These are phyloP conservation scores for Melitaea athalia DNA, from an alignment of 2,888 invertebrate species.

Conservation along the genomic window DNA sequence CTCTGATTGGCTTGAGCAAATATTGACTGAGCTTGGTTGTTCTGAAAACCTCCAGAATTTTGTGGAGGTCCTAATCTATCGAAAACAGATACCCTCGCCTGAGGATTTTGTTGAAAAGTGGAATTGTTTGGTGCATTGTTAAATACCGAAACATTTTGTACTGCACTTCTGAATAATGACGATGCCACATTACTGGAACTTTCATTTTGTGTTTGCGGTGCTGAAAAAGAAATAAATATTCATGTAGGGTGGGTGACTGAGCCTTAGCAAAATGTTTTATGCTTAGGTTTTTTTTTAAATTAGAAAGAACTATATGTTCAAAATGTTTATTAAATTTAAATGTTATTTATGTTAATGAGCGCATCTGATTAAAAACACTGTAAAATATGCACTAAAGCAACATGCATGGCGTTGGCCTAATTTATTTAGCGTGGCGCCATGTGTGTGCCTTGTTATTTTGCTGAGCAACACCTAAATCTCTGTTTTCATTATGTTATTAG, in stretches of 20 bases:
- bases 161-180: conserved; percentile 63
- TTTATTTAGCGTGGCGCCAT: no score
- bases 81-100: conserved; percentile 36
- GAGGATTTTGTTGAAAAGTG: conserved; percentile 45
- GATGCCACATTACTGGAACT: conserved; percentile 45
- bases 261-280: no score
- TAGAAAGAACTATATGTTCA: no score
- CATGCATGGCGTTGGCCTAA: no score
- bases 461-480: no score
- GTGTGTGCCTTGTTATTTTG: no score
- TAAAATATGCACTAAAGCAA: no score
- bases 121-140: conserved; percentile 44
- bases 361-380: no score
- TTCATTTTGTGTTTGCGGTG: conserved; percentile 26
- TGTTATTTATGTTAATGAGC: no score
- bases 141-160: conserved; percentile 48
- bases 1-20: conserved; percentile 41
- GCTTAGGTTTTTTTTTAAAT: no score
- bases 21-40: conserved; percentile 33
- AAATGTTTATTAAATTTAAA: no score
- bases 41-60: conserved; percentile 34
- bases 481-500: neutral
- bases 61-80: conserved; percentile 35
- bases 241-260: no score
- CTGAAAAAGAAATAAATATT: conserved; percentile 16